phyloP scores from a whole-genome alignment of 2,797 vertebrate species.

The Knipowitschia caucasica region DNA sequence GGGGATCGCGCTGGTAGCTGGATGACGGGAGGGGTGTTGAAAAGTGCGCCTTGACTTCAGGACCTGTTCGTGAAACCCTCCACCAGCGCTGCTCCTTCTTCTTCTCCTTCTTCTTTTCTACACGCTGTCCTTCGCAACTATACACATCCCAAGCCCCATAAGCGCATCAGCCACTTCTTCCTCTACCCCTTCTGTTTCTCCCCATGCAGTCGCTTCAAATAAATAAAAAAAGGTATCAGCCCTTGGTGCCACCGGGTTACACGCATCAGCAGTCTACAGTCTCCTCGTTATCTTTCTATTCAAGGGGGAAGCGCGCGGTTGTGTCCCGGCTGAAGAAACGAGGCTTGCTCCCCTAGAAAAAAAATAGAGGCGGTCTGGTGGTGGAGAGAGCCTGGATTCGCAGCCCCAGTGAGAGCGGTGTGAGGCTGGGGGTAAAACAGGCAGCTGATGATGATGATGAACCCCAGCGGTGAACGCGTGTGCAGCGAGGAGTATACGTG shows the following conservation, averaged over 20 bases:
- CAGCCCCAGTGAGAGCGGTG: slow-evolving; percentile 82
- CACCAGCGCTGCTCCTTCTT: no score
- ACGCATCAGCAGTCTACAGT: no score
- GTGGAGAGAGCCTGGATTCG: slow-evolving; percentile 16
- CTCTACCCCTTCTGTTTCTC: slow-evolving; percentile 56
- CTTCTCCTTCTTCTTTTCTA: no score
- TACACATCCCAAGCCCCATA: no score
- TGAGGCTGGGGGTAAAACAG: slow-evolving; percentile 79
- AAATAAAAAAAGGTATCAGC: no score
- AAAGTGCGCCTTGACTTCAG: slow-evolving; percentile 67
- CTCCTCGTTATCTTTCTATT: no score
- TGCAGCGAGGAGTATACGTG: no score
- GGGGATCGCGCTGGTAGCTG: slow-evolving; percentile 87
- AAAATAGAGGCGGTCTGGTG: no score
- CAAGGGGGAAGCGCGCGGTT: no score
- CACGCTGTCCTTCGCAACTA: slow-evolving; percentile 74
- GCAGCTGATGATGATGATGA: slow-evolving; percentile 89
- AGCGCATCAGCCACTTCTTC: slow-evolving; percentile 69
- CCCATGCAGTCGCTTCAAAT: no score
- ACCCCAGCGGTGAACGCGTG: slow-evolving; percentile 82
- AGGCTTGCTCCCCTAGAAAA: slow-evolving; percentile 56
- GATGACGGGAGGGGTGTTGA: slow-evolving; percentile 78
- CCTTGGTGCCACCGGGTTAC: no score
- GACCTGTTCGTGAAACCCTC: slow-evolving; percentile 81
- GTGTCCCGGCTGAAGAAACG: no score